phyloP scores from a whole-genome alignment of 2,113 vertebrate species.

The Rostratula benghalensis region DNA sequence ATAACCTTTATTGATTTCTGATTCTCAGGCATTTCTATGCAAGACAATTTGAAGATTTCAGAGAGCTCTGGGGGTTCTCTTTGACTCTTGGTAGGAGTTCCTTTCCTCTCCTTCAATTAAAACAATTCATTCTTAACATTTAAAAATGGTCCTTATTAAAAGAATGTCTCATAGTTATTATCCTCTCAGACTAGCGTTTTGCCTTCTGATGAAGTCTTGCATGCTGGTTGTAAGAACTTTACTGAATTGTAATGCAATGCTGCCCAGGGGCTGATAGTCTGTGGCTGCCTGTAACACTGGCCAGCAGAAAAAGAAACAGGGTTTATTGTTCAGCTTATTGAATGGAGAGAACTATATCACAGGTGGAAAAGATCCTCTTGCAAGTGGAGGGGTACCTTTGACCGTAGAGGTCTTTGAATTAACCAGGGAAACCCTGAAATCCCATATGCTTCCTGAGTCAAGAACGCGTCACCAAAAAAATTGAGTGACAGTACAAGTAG shows the following conservation, averaged over 20 bases:
- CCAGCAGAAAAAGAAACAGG: neutral
- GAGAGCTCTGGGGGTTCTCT: slow-evolving; percentile 5
- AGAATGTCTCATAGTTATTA: slow-evolving; percentile 47
- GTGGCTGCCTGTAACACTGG: neutral
- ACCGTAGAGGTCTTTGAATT: neutral
- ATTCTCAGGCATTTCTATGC: neutral
- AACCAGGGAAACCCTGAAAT: neutral
- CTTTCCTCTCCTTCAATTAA: slow-evolving; percentile 57
- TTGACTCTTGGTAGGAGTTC: slow-evolving; percentile 40
- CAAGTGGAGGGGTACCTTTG: neutral
- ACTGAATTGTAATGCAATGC: neutral
- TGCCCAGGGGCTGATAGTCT: neutral
- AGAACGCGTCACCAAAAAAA: neutral
- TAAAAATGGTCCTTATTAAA: slow-evolving; percentile 38
- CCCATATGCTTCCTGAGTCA: neutral
- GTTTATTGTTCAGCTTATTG: neutral
- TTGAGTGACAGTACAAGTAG: neutral
- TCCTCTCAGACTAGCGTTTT: slow-evolving; percentile 16
- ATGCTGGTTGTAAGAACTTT: slow-evolving; percentile 27
- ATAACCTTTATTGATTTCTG: neutral
- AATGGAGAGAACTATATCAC: accelerated
- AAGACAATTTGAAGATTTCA: neutral
- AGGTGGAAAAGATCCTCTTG: neutral
- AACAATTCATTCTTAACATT: slow-evolving; percentile 55
- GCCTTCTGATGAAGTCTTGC: slow-evolving; percentile 40